Evolutionary conservation across 2,797 vertebrate species (phyloP).

Genomic region (Gadopsis marmoratus): DNA sequence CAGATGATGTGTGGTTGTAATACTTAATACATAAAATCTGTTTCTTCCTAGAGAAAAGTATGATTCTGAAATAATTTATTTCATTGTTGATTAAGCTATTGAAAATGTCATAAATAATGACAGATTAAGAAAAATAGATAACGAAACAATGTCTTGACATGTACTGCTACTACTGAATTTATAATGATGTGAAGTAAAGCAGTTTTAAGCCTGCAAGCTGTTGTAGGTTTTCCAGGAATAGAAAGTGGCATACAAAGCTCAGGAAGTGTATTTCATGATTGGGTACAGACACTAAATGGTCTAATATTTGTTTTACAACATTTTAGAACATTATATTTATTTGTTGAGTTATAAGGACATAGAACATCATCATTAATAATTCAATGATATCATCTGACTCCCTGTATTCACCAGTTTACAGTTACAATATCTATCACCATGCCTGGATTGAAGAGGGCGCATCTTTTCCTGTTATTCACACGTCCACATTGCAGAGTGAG

Average conservation of each 20-base stretch:
- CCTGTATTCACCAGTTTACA: too few relatives aligned
- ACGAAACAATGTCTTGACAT: not conserved
- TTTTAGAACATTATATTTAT: not conserved
- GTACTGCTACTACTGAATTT: not conserved
- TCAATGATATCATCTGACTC: too few relatives aligned
- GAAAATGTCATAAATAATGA: not conserved
- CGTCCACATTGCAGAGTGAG: not conserved
- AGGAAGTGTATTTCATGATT: not conserved
- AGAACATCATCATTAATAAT: not conserved
- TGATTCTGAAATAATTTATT: too few relatives aligned
- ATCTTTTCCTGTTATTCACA: not conserved
- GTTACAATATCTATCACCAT: not conserved
- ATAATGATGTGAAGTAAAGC: not conserved
- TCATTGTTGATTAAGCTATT: not conserved
- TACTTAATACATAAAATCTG: too few relatives aligned
- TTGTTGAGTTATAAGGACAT: not conserved
- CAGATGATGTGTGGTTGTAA: not conserved
- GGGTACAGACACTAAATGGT: not conserved
- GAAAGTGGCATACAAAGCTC: not conserved
- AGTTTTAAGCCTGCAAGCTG: not conserved
- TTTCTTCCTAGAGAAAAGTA: too few relatives aligned
- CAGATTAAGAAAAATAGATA: not conserved
- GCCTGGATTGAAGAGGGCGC: not conserved
- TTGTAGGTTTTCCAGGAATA: not conserved
- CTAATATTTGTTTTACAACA: not conserved